Base-by-base conservation (phyloP, 2,113 vertebrate genomes). In the Phylloscopus whistleri region DNA sequence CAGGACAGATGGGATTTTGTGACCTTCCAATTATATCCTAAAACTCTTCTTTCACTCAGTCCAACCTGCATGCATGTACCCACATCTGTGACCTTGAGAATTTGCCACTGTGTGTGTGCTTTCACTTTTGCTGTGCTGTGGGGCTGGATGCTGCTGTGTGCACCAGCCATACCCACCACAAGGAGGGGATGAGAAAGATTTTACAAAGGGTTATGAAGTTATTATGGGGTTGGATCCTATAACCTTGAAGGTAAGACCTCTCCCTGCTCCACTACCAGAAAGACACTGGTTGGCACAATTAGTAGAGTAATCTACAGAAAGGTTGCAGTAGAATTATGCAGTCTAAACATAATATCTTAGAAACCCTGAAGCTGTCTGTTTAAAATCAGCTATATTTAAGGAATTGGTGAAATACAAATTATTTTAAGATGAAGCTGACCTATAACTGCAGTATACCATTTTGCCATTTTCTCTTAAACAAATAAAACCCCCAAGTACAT, bases 351-450 rank as follows among this genome's bases (percentile, higher is more conserved):
- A 74, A 58, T 82, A 37, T 88, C 19, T 52, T 60, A 62, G 21
- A 86, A 87, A 56, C 8, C 30, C 77, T 8, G 73, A 96, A 74
- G 53, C 39, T 89, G 63, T 81, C 89, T 93, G 23, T 63, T 97
- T 96, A 96, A 96, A 97, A 95, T 79, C 85, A 96, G 6, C 74
- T 94, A 62, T 88, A 63, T 88, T 96, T 96, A 89, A 96, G 79
- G 81, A 94, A 86, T 66, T 90, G 96, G 37, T 87, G 89, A 97
- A 95, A 88, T 90, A 91, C 22, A 94, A 84, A 85, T 89, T 43
- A 79, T 97, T 97, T 97, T 91, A 90, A 97, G 96, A 95, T 92
- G 49, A 79, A 76, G 37, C 10, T 93, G 95, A 95, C 94, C 78
- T 91, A 64, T 86, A 73, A 35, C 15, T 90, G 27, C 35, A 67